Conservation (phyloP, 2,888 invertebrate genomes). For the Drosophila atripex region DNA sequence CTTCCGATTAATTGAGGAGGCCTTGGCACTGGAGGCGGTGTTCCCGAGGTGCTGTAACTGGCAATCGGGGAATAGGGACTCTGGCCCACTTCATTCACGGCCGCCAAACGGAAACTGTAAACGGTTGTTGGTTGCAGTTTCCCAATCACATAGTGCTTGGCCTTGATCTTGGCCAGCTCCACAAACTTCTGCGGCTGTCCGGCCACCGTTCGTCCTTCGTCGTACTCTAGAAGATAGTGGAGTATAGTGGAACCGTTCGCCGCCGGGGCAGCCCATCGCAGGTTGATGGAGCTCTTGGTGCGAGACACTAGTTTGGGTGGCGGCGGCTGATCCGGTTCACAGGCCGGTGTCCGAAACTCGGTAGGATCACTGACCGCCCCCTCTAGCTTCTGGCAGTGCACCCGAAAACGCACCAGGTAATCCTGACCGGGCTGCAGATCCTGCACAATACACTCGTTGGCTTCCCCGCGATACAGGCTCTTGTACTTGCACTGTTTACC, state of each 20-base stretch:
- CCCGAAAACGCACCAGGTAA: slow-evolving; percentile 92
- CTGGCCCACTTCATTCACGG: slow-evolving; percentile 91
- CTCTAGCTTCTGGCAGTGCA: slow-evolving; percentile 88
- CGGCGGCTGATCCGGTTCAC: slow-evolving; percentile 91
- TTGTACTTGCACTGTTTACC: slow-evolving; percentile 93
- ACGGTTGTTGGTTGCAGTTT: slow-evolving; percentile 91
- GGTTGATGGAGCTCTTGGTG: slow-evolving; percentile 88
- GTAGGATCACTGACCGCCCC: slow-evolving; percentile 91
- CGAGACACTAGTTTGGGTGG: slow-evolving; percentile 90
- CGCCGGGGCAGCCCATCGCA: slow-evolving; percentile 89
- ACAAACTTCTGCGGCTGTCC: slow-evolving; percentile 86
- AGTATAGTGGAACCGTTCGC: slow-evolving; percentile 92
- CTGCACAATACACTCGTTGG: slow-evolving; percentile 91
- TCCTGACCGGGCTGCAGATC: slow-evolving; percentile 95
- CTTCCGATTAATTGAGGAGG: slow-evolving; percentile 89
- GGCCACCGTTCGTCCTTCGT: slow-evolving; percentile 86
- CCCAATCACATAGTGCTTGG: slow-evolving; percentile 90
- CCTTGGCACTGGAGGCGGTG: slow-evolving; percentile 90
- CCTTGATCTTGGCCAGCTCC: slow-evolving; percentile 89
- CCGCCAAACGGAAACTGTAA: slow-evolving; percentile 93
- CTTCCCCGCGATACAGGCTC: slow-evolving; percentile 91
- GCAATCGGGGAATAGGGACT: slow-evolving; percentile 89
- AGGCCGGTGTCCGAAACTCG: slow-evolving; percentile 91
- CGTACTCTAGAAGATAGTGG: slow-evolving; percentile 91
- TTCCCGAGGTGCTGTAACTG: slow-evolving; percentile 90